phyloP scores from a whole-genome alignment of 2,888 invertebrate genomes.

The Teleogryllus oceanicus region DNA sequence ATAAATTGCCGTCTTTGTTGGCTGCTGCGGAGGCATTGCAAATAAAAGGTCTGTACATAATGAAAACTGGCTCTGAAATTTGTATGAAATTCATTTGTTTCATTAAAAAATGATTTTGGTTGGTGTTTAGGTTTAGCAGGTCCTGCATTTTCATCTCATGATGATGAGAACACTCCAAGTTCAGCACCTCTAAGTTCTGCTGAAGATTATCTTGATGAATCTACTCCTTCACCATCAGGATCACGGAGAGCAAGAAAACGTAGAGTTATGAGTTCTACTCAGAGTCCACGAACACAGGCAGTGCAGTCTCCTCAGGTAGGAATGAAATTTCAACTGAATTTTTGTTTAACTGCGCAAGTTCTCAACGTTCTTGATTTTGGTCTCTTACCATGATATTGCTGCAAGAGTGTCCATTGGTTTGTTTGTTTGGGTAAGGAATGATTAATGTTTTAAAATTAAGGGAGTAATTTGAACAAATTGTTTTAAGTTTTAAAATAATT shows the following conservation, averaged over 20 bases:
- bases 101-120: background rate
- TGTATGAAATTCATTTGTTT: too few species aligned
- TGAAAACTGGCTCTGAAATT: too few species aligned
- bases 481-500: too few species aligned
- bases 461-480: too few species aligned
- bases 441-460: too few species aligned
- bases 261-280: conserved; percentile 18
- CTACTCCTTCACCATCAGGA: conserved; percentile 25
- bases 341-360: too few species aligned
- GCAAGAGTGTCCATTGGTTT: too few species aligned
- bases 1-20: conserved; percentile 49
- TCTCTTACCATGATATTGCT: too few species aligned
- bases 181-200: background rate
- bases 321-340: too few species aligned
- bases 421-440: too few species aligned
- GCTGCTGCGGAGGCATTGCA: conserved; percentile 51
- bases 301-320: background rate
- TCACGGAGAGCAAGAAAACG: conserved; percentile 26
- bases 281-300: conserved; percentile 18
- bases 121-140: conserved; percentile 31
- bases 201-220: conserved; percentile 30
- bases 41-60: conserved; percentile 38
- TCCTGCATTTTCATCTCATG: conserved; percentile 31
- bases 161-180: conserved; percentile 25
- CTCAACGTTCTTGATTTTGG: too few species aligned